Evolutionary conservation across 2,113 vertebrate genomes (phyloP).

Genomic region (Hyperoodon ampullatus): DNA sequence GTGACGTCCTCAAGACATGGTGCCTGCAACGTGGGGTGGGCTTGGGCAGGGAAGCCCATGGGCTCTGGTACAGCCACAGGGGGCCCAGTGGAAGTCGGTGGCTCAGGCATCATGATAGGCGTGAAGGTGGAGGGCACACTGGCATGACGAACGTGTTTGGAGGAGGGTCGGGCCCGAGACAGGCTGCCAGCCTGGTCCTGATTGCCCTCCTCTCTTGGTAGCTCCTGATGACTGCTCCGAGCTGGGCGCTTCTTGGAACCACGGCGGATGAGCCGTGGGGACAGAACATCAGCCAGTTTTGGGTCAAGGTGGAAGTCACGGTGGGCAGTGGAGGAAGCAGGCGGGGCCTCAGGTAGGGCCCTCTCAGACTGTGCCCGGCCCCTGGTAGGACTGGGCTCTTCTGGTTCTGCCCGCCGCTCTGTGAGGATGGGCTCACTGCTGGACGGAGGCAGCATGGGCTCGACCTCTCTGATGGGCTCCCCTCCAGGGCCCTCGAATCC

Average conservation of each 20-base stretch:
- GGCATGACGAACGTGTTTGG: constrained; percentile 91
- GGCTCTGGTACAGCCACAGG: constrained; percentile 73
- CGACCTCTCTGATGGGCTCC: constrained; percentile 93
- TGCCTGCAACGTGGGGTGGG: constrained; percentile 80
- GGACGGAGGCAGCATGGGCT: constrained; percentile 92
- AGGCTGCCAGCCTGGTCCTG: constrained; percentile 68
- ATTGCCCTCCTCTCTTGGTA: constrained; percentile 69
- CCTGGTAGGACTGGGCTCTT: constrained; percentile 66
- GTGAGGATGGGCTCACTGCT: constrained; percentile 97
- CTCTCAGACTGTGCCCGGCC: constrained; percentile 85
- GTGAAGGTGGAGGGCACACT: constrained; percentile 93
- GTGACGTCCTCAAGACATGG: constrained; percentile 93
- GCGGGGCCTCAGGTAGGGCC: constrained; percentile 67
- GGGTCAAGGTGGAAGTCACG: constrained; percentile 88
- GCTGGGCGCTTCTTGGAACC: constrained; percentile 92
- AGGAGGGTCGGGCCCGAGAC: constrained; percentile 23
- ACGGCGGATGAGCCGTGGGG: constrained; percentile 88
- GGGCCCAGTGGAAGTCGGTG: constrained; percentile 70
- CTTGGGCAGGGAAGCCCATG: constrained; percentile 71
- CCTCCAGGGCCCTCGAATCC: constrained; percentile 86
- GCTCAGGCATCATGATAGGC: constrained; percentile 88
- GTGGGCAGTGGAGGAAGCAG: constrained; percentile 26
- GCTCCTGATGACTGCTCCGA: constrained; percentile 87
- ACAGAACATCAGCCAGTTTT: constrained; percentile 88
- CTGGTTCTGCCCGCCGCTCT: constrained; percentile 84